A percentile compares a stretch with the other conserved stretches of the same genome.
Evolutionary conservation across 2,888 invertebrate species (phyloP).

Genomic region (Alsophila aescularia): DNA sequence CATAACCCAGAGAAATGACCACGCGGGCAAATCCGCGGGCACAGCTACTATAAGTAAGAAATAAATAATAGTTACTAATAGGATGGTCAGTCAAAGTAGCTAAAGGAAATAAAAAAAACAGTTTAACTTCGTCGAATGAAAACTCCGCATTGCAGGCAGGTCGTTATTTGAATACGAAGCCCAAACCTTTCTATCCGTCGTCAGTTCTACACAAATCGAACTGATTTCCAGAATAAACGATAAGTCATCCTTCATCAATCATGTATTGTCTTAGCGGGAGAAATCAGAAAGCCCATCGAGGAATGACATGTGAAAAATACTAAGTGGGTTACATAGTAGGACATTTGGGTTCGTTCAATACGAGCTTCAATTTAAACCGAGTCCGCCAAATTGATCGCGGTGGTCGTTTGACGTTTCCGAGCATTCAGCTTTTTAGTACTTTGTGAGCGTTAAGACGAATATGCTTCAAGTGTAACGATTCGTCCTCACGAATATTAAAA

Average conservation of each 20-base stretch:
- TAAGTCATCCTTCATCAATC: conserved; percentile 19
- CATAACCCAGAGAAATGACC: too few relatives aligned
- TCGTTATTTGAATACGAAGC: conserved; percentile 3
- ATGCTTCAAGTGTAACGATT: too few relatives aligned
- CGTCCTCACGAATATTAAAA: too few relatives aligned
- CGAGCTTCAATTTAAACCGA: not conserved
- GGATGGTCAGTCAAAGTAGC: not conserved
- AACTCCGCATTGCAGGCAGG: conserved; percentile 18
- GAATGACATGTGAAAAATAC: conserved; percentile 4
- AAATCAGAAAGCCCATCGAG: conserved; percentile 2
- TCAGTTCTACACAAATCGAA: not conserved
- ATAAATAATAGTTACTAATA: too few relatives aligned
- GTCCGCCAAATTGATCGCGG: not conserved
- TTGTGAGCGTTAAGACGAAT: too few relatives aligned
- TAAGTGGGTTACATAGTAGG: not conserved
- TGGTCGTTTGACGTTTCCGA: too few relatives aligned
- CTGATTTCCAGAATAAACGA: conserved; percentile 5
- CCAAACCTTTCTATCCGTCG: not conserved
- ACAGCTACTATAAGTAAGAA: too few relatives aligned
- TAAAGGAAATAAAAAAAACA: not conserved
- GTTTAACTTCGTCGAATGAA: not conserved
- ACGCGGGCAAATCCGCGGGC: too few relatives aligned
- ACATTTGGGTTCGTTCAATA: too few relatives aligned
- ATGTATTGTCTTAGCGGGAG: conserved; percentile 16
- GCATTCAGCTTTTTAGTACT: too few relatives aligned